Base-by-base conservation (phyloP, 1,140 invertebrate species). In the Popillia japonica region DNA sequence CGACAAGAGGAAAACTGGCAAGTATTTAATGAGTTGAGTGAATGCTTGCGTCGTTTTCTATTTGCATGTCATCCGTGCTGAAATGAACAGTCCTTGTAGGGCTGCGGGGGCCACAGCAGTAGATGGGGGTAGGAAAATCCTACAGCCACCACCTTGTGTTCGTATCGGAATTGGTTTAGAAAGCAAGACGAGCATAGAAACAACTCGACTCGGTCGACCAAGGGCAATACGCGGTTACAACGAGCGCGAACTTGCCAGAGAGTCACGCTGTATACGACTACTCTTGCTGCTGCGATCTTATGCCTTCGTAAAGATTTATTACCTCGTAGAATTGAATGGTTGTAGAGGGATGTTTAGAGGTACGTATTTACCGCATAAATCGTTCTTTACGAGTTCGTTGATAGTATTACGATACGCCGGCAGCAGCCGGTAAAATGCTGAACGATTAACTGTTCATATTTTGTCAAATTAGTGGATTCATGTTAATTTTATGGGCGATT, bases 361-460 rank as follows among this genome's bases (percentile, higher is more conserved):
- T 84, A 81, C 81, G 79, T 82, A 81, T 83, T 81, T 81, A 82
- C 82, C 81, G 81, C 83, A 84, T 83, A 84, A 82, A 83, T 83
- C 79, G 77, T 83, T 81, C 79, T 83, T 83, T 83, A 83, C 82
- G 82, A 82, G 81, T 80, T 78, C 48, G 77, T 78, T 78, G 77
- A 78, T 78, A 75, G 41, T 73, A 78, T 75, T 75, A 75, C 74
- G 72, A 73, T 73, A 73, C 72, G n/a, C 61, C 17, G 61, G 61
- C 17, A n/a, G n/a, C n/a, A 64, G 20, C 23, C 61, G 40, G 40
- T 41, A 73, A 40, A 40, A 73, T 34, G 72, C 40, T 73, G 40
- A 73, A 73, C 40, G 72, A 73, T 73, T 73, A 73, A 27, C 34
- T 41, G 72, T 42, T 73, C 27, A 73, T 73, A 73, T 73, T 42